Percentiles rank a stretch among this genome's conserved stretches.
Conservation (phyloP, 2,888 invertebrate species). For the Euproctis similis region DNA sequence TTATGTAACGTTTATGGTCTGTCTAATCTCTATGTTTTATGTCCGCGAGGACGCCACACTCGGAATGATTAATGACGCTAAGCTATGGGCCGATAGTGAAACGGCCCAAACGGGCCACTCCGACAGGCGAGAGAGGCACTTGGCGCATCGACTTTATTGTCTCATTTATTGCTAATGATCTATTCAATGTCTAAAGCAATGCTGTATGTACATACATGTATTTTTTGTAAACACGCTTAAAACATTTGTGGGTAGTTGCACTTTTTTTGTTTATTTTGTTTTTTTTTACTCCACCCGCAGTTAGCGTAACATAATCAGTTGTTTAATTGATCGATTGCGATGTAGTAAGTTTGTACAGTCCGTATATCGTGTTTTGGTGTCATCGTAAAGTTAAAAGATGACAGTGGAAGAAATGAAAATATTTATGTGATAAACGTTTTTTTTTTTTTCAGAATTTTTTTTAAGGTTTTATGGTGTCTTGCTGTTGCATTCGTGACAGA, state of each 20-base stretch:
- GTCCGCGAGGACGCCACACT: slow-evolving; percentile 44
- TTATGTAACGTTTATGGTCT: slow-evolving; percentile 53
- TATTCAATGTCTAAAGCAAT: slow-evolving; percentile 44
- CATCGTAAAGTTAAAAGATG: too few relatives aligned
- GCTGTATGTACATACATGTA: slow-evolving; percentile 18
- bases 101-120: slow-evolving; percentile 28
- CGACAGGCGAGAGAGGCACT: too few relatives aligned
- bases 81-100: slow-evolving; percentile 41
- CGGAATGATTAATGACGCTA: slow-evolving; percentile 59
- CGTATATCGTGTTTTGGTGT: too few relatives aligned
- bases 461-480: too few relatives aligned
- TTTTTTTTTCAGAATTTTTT: too few relatives aligned
- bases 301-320: slow-evolving; percentile 26
- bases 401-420: too few relatives aligned
- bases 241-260: too few relatives aligned
- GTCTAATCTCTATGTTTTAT: slow-evolving; percentile 60
- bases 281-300: slow-evolving; percentile 24
- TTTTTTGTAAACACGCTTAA: slow-evolving; percentile 18
- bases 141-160: slow-evolving; percentile 54
- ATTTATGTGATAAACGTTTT: too few relatives aligned
- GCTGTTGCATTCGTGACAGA: too few relatives aligned
- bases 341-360: too few relatives aligned
- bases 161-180: slow-evolving; percentile 68
- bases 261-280: too few relatives aligned
- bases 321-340: slow-evolving; percentile 7